Evolutionary conservation across 2,797 vertebrate genomes (phyloP).

Genomic region (Anguilla marmorata): DNA sequence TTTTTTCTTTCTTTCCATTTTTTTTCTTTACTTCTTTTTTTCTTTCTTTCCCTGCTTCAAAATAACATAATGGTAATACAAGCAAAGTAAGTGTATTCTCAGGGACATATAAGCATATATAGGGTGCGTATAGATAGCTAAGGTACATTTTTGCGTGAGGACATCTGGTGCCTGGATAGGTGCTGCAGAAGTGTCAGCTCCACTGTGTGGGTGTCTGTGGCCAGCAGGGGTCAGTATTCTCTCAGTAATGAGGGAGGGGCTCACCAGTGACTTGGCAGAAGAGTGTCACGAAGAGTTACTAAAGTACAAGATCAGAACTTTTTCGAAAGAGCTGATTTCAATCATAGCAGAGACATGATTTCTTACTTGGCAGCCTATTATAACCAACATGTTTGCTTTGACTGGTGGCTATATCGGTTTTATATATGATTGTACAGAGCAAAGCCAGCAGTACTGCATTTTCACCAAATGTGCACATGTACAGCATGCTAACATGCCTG

Average conservation of each 20-base stretch:
- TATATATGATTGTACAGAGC: neutral
- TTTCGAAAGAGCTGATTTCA: neutral
- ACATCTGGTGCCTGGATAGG: neutral
- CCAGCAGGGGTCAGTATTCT: conserved; percentile 67
- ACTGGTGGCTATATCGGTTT: neutral
- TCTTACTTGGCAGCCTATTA: neutral
- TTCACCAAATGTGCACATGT: neutral
- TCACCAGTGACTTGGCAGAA: conserved; percentile 20
- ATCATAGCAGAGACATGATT: neutral
- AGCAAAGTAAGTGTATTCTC: neutral
- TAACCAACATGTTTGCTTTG: neutral
- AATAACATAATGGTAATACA: neutral
- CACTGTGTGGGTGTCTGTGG: conserved; percentile 12
- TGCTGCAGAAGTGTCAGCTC: neutral
- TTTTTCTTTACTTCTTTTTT: neutral
- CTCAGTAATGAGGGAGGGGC: conserved; percentile 53
- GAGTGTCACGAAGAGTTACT: neutral
- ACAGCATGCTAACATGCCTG: neutral
- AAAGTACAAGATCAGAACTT: neutral
- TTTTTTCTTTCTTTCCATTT: neutral
- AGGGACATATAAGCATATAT: neutral
- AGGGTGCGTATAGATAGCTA: neutral
- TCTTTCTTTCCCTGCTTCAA: neutral
- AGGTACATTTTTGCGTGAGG: neutral
- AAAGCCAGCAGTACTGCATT: neutral